phyloP scores from a whole-genome alignment of 2,888 invertebrate species.

The Furcula furcula region DNA sequence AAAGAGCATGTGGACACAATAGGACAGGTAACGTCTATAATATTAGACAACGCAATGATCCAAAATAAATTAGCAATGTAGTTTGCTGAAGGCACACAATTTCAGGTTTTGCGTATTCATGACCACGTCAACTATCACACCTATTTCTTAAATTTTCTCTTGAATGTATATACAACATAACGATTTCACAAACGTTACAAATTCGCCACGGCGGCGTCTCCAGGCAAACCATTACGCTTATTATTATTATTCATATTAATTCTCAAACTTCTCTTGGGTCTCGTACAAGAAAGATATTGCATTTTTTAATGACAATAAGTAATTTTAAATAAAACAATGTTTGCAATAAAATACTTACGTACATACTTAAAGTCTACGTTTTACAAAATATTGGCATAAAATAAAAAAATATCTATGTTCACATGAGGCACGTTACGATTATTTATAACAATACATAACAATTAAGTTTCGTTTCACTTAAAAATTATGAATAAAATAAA shows the following conservation, averaged over 20 bases:
- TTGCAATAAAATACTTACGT: slow-evolving; percentile 33
- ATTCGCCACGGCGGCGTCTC: slow-evolving; percentile 11
- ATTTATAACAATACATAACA: slow-evolving; percentile 37
- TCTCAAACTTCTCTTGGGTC: slow-evolving; percentile 29
- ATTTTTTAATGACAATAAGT: slow-evolving; percentile 23
- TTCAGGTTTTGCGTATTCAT: slow-evolving; percentile 31
- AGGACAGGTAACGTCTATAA: slow-evolving; percentile 34
- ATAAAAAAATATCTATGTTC: slow-evolving; percentile 47
- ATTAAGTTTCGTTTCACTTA: slow-evolving; percentile 35
- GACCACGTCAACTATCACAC: slow-evolving; percentile 31
- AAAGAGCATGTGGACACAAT: slow-evolving; percentile 40
- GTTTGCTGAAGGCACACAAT: slow-evolving; percentile 43
- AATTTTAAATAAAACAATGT: slow-evolving; percentile 31
- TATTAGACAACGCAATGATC: slow-evolving; percentile 30
- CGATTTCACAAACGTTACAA: slow-evolving; percentile 2
- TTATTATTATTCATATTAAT: slow-evolving; percentile 31
- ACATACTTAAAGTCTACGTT: slow-evolving; percentile 34
- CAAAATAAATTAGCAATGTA: slow-evolving; percentile 39
- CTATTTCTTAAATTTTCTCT: slow-evolving; percentile 22
- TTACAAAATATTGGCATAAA: slow-evolving; percentile 52
- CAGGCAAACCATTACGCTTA: slow-evolving; percentile 26
- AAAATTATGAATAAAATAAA: slow-evolving; percentile 40
- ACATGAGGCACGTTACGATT: slow-evolving; percentile 47
- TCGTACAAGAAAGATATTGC: slow-evolving; percentile 42
- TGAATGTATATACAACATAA: slow-evolving; percentile 37